phyloP scores from a whole-genome alignment of 2,113 vertebrate species.

The Genyomyrus donnyi region DNA sequence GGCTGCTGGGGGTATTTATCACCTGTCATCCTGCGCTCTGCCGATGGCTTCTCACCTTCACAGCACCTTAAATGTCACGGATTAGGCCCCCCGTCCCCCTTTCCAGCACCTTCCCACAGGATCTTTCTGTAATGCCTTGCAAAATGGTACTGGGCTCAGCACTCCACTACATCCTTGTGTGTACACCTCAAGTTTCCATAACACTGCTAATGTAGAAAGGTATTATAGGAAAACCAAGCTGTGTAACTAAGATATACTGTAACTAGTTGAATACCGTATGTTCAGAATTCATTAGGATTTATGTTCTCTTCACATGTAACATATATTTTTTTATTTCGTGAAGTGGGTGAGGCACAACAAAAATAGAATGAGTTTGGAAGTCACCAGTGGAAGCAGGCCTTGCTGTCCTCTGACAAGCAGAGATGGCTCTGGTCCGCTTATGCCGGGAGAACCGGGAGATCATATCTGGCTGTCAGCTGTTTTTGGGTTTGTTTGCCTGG shows the following conservation, averaged over 20 bases:
- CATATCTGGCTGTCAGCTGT: not conserved
- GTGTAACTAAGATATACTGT: not conserved
- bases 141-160: not conserved
- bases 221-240: not conserved
- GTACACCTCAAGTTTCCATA: not conserved
- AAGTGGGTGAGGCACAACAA: not conserved
- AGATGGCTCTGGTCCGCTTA: not conserved
- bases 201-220: not conserved
- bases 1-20: conserved; percentile 33
- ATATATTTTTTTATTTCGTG: not conserved
- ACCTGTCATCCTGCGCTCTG: conserved; percentile 30
- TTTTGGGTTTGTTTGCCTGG: not conserved
- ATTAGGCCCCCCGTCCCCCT: not conserved
- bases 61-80: conserved; percentile 32
- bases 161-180: not conserved
- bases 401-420: not conserved
- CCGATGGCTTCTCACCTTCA: conserved; percentile 37
- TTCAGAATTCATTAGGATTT: not conserved
- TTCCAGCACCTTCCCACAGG: conserved; percentile 3
- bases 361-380: not conserved
- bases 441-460: not conserved
- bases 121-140: not conserved
- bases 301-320: not conserved
- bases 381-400: not conserved
- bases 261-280: not conserved